A percentile compares a stretch with the other conserved stretches of the same genome.
These are phyloP conservation scores for Thamnaconus septentrionalis DNA, from an alignment of 2,113 vertebrate species.

Conservation along the genomic window DNA sequence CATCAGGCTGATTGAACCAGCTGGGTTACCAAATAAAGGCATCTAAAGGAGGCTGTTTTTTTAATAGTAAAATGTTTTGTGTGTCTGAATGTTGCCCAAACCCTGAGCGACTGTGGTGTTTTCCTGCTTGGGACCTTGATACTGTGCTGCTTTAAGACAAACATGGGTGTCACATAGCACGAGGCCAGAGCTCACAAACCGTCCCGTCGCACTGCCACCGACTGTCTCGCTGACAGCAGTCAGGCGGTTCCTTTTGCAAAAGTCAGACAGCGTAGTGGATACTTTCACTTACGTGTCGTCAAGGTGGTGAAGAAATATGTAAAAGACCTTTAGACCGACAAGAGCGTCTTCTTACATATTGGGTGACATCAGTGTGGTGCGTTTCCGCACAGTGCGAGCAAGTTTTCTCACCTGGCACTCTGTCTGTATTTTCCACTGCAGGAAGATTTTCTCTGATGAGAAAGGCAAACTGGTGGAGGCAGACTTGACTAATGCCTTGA, in stretches of 20 bases:
- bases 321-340: constrained; percentile 39
- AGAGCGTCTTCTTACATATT: constrained; percentile 68
- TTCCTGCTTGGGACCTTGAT: constrained; percentile 23
- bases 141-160: constrained; percentile 25
- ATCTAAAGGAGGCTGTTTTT: background rate
- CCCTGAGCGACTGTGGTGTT: constrained; percentile 15
- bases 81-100: constrained; percentile 23
- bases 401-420: constrained; percentile 23
- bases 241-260: no score
- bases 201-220: background rate
- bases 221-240: constrained; percentile 9
- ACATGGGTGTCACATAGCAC: constrained; percentile 10
- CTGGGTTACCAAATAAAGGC: no score
- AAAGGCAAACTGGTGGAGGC: constrained; percentile 80
- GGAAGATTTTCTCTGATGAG: constrained; percentile 85
- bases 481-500: constrained; percentile 79
- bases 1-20: no score
- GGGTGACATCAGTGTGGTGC: constrained; percentile 48
- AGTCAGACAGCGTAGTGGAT: constrained; percentile 3
- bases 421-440: constrained; percentile 57
- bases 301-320: constrained; percentile 74
- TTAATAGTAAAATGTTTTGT: background rate
- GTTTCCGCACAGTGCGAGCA: constrained; percentile 17
- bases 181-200: constrained; percentile 12
- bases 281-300: constrained; percentile 48